Evolutionary conservation across 2,113 vertebrate genomes (phyloP).

Genomic region (Muntiacus muntjak): DNA sequence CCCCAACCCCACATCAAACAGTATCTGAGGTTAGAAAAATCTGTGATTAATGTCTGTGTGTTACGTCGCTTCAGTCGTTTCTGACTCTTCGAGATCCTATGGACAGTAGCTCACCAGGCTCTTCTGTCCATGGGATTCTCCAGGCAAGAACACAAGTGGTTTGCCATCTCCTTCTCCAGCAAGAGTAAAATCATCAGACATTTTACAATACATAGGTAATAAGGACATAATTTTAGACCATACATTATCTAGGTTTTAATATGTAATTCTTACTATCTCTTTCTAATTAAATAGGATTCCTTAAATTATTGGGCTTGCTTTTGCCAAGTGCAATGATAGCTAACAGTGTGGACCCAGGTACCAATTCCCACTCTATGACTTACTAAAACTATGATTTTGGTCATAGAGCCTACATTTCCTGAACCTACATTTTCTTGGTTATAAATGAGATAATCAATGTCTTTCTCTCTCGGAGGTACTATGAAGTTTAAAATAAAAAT

Average conservation of each 20-base stretch:
- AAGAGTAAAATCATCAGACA: neutral
- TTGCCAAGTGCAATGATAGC: neutral
- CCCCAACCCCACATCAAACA: neutral
- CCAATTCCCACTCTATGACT: neutral
- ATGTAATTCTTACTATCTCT: neutral
- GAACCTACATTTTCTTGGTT: neutral
- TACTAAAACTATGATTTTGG: neutral
- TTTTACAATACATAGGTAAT: neutral
- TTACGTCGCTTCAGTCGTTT: neutral
- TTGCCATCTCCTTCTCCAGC: neutral
- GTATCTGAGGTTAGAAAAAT: neutral
- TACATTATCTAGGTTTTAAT: neutral
- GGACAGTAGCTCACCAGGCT: neutral
- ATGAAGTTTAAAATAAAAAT: neutral
- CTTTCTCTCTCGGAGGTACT: neutral
- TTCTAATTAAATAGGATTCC: neutral
- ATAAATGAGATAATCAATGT: neutral
- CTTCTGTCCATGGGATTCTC: neutral
- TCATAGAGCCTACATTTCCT: neutral
- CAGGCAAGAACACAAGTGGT: neutral
- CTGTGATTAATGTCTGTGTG: neutral
- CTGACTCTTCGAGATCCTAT: neutral
- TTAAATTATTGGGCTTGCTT: neutral
- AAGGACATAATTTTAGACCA: neutral
- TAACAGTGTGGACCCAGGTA: neutral